Base-by-base conservation (phyloP, 1,140 invertebrate genomes). In the Pectinophora gossypiella region DNA sequence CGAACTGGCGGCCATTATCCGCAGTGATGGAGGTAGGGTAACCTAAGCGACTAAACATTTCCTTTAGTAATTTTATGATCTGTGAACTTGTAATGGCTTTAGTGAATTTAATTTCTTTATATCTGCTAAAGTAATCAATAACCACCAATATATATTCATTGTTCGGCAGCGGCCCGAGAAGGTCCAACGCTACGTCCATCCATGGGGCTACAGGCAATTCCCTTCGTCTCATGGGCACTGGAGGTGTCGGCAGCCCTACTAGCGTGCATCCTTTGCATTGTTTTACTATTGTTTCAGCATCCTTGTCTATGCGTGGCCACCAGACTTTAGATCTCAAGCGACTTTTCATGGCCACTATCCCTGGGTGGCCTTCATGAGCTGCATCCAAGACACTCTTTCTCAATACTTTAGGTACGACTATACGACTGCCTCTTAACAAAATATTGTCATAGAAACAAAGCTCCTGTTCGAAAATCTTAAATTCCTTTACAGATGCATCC, bases 341-440 rank as follows among this genome's bases (percentile, higher is more conserved):
- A 44, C 19, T 21, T 21, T 44, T 44, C 42, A 44, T 44, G 1
- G 42, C 18, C 2, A 44, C 42, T 20, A 44, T 44, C 19, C 42
- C 42, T 13, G 42, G 42, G 42, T 44, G 42, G 42, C 42, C 42
- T 44, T 44, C 42, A 21, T 44, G 42, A 13, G 42, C 42, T 1
- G 42, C 42, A 20, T 19, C 42, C 13, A 44, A 19, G 15, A 44
- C 42, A 1, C 4, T 21, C 20, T 44, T 44, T 19, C 42, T 19
- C 13, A 44, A 44, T 3, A 20, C 19, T 21, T 44, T 21, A 20
- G 42, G 42, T 20, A 44, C 20, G 18, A 44, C 42, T 13, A 44
- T 44, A 9, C 19, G 18, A n/a, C 19, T 44, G 10, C 42, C 42
- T 12, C 42, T 1, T 13, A 44, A 44, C 12, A 44, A 13, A 44